Base-by-base conservation (phyloP, 2,113 vertebrate species). In the Malurus cyaneus region DNA sequence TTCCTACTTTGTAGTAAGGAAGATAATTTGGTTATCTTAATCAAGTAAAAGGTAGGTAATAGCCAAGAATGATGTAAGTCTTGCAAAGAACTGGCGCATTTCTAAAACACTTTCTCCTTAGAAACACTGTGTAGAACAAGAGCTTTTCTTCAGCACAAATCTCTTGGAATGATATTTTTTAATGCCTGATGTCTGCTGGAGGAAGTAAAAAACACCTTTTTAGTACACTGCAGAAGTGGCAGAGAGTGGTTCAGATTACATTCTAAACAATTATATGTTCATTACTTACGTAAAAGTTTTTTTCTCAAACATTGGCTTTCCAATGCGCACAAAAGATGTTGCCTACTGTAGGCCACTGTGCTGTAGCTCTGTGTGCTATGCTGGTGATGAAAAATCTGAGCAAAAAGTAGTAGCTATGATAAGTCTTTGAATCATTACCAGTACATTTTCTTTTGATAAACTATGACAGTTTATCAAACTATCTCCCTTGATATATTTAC, bases 381-480 rank as follows among this genome's bases (percentile, higher is more conserved):
- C 59, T 76, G 32, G 32, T 79, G 93, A 65, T 89, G 44, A 83
- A 70, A 93, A 91, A 70, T 41, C 52, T 88, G 80, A 84, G 59
- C 73, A 89, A 95, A 94, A 47, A 49, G n/a, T 65, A 26, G 26
- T 61, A 39, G 8, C 49, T 94, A 94, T 94, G 44, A 28, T 80
- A 77, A 41, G 44, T 62, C 42, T 96, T 86, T 88, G 60, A 83
- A 88, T 72, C 46, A 53, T 56, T 92, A 44, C 25, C 59, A 89
- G 2, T 19, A 21, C 62, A 36, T 66, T 95, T 14, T 88, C 41
- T 87, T 94, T 84, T 91, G 52, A 90, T 89, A 80, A 71, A 89
- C 34, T 78, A 36, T 80, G 80, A 77, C 61, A 91, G 80, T 81
- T 95, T 61, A 69, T 90, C 77, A 80, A 70, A 80, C 77, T 85